phyloP scores from a whole-genome alignment of 2,888 invertebrate species.

The Cantharis rufa region DNA sequence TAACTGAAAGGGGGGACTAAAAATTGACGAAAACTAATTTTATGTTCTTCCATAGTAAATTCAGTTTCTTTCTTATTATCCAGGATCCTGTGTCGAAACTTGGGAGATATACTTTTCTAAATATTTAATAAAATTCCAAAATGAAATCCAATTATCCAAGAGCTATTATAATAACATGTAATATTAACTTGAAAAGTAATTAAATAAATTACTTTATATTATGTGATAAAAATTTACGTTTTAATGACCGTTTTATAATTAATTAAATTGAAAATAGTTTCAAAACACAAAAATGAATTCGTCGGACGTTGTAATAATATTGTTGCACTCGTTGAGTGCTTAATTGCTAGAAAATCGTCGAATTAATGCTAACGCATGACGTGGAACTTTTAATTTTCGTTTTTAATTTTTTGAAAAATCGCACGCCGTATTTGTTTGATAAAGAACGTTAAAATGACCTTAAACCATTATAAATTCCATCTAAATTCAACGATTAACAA shows the following conservation, averaged over 20 bases:
- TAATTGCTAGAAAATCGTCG: conserved; percentile 18
- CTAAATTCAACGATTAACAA: conserved; percentile 18
- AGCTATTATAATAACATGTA: background rate
- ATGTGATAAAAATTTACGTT: background rate
- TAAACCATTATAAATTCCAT: conserved; percentile 21
- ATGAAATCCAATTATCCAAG: background rate
- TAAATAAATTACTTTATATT: background rate
- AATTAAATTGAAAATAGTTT: background rate
- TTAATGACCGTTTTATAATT: background rate
- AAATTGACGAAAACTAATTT: background rate
- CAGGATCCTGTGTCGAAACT: too few species aligned
- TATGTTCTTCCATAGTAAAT: background rate
- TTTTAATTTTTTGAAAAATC: background rate
- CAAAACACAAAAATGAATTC: background rate
- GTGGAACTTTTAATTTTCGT: background rate
- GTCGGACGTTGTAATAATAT: background rate
- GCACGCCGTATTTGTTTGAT: background rate
- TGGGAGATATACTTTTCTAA: too few species aligned
- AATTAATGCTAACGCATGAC: background rate
- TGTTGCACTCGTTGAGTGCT: conserved; percentile 17
- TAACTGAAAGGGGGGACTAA: too few species aligned
- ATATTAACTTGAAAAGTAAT: background rate
- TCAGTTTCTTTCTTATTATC: too few species aligned
- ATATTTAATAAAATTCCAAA: too few species aligned
- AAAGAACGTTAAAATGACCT: conserved; percentile 1